phyloP scores from a whole-genome alignment of 2,888 invertebrate genomes.

The Drosophila niveifrons region DNA sequence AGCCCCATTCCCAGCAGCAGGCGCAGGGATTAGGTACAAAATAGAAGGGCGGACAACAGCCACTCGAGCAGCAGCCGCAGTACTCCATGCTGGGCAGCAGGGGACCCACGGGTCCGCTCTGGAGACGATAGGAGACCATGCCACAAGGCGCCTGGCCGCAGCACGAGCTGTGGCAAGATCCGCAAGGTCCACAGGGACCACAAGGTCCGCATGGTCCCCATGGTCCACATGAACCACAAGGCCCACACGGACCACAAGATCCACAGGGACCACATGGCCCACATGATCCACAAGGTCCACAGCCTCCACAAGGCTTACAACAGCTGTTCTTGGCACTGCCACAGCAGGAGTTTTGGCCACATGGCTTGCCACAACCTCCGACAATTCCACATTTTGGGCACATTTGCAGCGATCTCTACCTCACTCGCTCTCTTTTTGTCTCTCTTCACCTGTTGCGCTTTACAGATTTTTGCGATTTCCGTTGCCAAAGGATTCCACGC shows the following conservation, averaged over 20 bases:
- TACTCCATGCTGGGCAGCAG: conserved; percentile 58
- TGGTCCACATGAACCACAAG: conserved; percentile 34
- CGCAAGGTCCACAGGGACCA: conserved; percentile 61
- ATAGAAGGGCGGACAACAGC: conserved; percentile 63
- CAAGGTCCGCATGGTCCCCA: conserved; percentile 61
- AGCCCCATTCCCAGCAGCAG: conserved; percentile 69
- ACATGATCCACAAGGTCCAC: conserved; percentile 70
- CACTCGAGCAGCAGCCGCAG: conserved; percentile 44
- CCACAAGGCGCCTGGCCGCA: conserved; percentile 65
- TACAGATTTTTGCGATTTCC: background rate
- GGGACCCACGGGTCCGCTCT: conserved; percentile 65
- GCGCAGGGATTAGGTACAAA: conserved; percentile 58
- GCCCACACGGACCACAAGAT: conserved; percentile 52
- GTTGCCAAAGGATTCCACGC: conserved; percentile 27
- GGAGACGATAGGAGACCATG: conserved; percentile 64
- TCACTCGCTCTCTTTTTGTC: background rate
- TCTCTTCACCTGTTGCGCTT: conserved; percentile 39
- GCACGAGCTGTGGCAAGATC: conserved; percentile 55
- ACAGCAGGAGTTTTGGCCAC: conserved; percentile 2
- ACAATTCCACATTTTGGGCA: conserved; percentile 1
- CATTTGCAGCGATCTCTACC: conserved; percentile 16
- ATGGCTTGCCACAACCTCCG: background rate
- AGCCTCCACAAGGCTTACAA: conserved; percentile 38
- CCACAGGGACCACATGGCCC: conserved; percentile 54
- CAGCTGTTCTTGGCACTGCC: background rate